A percentile compares a stretch with the other conserved stretches of the same genome.
Evolutionary conservation across 2,888 invertebrate species (phyloP).

Genomic region (Drosophila nr. perissopoda): DNA sequence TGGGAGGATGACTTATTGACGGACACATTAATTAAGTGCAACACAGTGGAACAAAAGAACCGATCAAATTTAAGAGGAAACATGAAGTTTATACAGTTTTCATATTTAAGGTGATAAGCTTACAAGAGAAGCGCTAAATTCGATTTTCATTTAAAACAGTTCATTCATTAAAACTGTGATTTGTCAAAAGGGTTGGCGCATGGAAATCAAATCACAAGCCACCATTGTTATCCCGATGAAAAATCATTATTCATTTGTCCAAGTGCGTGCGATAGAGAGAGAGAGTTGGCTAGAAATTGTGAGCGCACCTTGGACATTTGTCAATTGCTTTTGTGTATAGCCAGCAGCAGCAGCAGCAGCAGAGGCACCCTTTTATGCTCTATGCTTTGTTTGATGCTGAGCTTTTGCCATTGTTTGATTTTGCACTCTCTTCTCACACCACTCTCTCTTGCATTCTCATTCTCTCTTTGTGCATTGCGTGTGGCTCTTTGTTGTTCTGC

Average conservation of each 20-base stretch:
- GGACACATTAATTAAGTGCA: background rate
- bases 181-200: constrained; percentile 30
- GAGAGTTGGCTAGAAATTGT: background rate
- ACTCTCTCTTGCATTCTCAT: too few relatives aligned
- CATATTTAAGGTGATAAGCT: background rate
- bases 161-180: constrained; percentile 2
- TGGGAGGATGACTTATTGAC: background rate
- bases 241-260: constrained; percentile 64
- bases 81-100: background rate
- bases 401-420: constrained; percentile 59
- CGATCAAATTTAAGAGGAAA: background rate
- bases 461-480: constrained; percentile 43
- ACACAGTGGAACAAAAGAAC: background rate
- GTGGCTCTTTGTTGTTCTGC: constrained; percentile 37
- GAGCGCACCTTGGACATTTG: constrained; percentile 57
- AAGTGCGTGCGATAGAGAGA: constrained; percentile 35
- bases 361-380: constrained; percentile 47
- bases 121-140: background rate
- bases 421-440: constrained; percentile 11
- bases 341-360: constrained; percentile 14
- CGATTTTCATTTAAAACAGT: background rate
- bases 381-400: constrained; percentile 40
- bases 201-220: constrained; percentile 61
- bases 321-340: constrained; percentile 53
- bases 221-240: constrained; percentile 59